A percentile compares a stretch with the other conserved stretches of the same genome.
Conservation (phyloP, 2,888 invertebrate species). For the Ernsta delagoae region DNA sequence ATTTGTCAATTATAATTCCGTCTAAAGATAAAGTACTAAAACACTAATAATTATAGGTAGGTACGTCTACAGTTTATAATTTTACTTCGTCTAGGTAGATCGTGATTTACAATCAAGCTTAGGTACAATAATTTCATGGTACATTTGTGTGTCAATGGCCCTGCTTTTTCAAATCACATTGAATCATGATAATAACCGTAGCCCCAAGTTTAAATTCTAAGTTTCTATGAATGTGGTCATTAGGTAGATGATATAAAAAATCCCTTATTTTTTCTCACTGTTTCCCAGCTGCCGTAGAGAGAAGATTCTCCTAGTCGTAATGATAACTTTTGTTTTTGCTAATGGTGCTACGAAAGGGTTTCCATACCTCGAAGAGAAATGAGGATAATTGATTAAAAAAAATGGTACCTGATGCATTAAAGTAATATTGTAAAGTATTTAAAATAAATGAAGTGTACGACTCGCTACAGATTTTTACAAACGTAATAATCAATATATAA, state of each 20-base stretch:
- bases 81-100: slow-evolving; percentile 1
- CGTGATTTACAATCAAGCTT: slow-evolving; percentile 16
- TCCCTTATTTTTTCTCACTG: slow-evolving; percentile 7
- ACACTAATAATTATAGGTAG: too few relatives aligned
- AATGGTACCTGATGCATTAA: too few relatives aligned
- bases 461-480: too few relatives aligned
- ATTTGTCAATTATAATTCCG: too few relatives aligned
- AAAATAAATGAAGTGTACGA: too few relatives aligned
- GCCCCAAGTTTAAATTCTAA: slow-evolving; percentile 22
- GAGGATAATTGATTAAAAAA: too few relatives aligned
- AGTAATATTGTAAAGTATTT: too few relatives aligned
- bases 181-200: slow-evolving; percentile 37
- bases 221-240: slow-evolving; percentile 29
- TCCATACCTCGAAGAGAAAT: neutral
- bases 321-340: slow-evolving; percentile 31
- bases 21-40: too few relatives aligned
- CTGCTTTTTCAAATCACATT: slow-evolving; percentile 23
- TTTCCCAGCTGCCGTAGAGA: slow-evolving; percentile 14
- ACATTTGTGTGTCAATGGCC: slow-evolving; percentile 30
- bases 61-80: neutral
- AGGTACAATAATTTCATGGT: slow-evolving; percentile 24
- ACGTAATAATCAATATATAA: too few relatives aligned
- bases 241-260: slow-evolving; percentile 19
- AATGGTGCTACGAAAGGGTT: slow-evolving; percentile 12
- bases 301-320: slow-evolving; percentile 12